Conservation (phyloP, 1,140 invertebrate species). For the Lepidurus packardi region DNA sequence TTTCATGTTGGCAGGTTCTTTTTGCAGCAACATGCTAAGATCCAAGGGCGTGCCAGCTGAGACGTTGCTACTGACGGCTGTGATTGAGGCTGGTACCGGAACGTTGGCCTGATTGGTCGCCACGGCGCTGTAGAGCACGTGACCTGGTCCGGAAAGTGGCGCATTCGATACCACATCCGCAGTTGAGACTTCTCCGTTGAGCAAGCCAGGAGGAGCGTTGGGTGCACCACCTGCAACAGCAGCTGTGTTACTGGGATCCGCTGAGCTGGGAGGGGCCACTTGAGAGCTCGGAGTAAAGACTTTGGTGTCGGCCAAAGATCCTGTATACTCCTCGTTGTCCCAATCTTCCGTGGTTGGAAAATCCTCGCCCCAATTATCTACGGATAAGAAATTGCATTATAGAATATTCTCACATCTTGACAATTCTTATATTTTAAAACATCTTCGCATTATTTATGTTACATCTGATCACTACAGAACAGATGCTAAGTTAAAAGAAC, state of each 20-base stretch:
- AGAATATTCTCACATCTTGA: no score
- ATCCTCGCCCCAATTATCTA: conserved; percentile 46
- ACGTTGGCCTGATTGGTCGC: not conserved
- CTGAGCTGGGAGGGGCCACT: conserved; percentile 39
- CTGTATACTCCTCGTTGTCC: conserved; percentile 92
- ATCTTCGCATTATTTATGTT: no score
- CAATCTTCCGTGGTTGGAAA: conserved; percentile 69
- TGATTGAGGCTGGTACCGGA: not conserved
- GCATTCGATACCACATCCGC: not conserved
- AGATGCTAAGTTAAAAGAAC: no score
- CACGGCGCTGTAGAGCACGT: conserved; percentile 7
- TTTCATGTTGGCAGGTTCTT: not conserved
- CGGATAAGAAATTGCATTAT: conserved; percentile 25
- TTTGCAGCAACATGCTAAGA: not conserved
- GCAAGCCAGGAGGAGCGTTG: not conserved
- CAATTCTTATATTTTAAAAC: no score
- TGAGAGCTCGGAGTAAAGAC: conserved; percentile 73
- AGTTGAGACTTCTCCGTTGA: not conserved
- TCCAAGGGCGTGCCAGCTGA: not conserved
- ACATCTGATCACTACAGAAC: no score
- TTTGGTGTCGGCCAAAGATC: conserved; percentile 87
- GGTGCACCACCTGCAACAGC: conserved; percentile 32
- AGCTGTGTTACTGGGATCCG: conserved; percentile 37
- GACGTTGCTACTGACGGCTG: conserved; percentile 36
- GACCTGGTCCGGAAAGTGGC: not conserved